Evolutionary conservation across 2,797 vertebrate species (phyloP).

Genomic region (Girardinus metallicus): DNA sequence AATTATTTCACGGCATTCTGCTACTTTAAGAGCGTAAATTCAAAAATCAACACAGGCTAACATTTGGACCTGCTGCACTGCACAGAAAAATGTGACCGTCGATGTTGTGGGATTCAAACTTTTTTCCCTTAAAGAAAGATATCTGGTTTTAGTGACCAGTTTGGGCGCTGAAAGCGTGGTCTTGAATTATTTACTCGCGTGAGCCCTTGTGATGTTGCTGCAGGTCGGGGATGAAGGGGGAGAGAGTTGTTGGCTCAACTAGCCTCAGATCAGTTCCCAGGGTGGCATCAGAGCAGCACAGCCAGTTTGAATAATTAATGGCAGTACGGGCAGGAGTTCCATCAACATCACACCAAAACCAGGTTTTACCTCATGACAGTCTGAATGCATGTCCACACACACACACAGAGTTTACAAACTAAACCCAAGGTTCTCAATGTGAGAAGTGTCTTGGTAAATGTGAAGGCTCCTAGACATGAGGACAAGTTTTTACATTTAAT

Average conservation of each 20-base stretch:
- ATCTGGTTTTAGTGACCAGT: neutral
- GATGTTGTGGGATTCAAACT: too few species aligned
- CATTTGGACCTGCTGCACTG: neutral
- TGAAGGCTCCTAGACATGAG: neutral
- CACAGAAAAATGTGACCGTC: neutral
- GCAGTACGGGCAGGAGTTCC: constrained; percentile 12
- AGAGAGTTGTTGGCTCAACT: constrained; percentile 28
- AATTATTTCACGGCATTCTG: neutral
- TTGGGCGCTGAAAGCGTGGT: constrained; percentile 34
- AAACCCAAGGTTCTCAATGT: neutral
- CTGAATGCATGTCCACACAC: neutral
- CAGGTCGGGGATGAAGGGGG: constrained; percentile 24
- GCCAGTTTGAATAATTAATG: constrained; percentile 62
- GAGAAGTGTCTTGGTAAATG: neutral
- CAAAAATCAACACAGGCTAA: neutral
- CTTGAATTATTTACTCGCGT: constrained; percentile 40
- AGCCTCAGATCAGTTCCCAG: constrained; percentile 43
- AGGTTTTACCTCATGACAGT: constrained; percentile 11
- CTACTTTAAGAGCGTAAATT: neutral
- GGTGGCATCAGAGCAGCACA: constrained; percentile 30
- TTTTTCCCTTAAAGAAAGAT: neutral
- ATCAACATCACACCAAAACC: constrained; percentile 16
- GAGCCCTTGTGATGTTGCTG: constrained; percentile 32
- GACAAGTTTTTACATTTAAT: neutral
- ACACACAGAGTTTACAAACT: neutral